Base-by-base conservation (phyloP, 2,888 invertebrate species). In the Perizoma affinitatum region DNA sequence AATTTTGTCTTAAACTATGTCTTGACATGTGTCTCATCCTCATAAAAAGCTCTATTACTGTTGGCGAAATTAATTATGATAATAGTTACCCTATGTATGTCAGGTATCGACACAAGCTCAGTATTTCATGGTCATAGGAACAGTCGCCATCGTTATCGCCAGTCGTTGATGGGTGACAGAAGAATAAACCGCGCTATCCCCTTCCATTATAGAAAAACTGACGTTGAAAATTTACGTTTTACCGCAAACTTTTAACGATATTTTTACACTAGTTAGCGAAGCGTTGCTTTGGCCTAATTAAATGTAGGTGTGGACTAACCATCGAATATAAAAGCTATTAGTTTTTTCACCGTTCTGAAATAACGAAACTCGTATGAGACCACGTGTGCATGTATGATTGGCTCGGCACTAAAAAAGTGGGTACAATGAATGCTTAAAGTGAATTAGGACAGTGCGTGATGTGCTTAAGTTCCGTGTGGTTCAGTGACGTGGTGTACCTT, bases 131-230 rank as follows among this genome's bases (percentile, higher is more conserved):
- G 80, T 76, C 78, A 78, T 67, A 66, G 66, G 58, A 60, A 65
- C 61, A 61, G 65, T 69, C 69, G 73, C 79, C 76, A 76, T 73
- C 70, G 69, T 69, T 65, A 74, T 70, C 65, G 78, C 75, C 83
- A 87, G 87, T 88, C 79, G 73, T 67, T 71, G 73, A 60, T 68
- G 68, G 69, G 67, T 71, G 66, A 65, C 73, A 72, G 72, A 54
- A 65, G 64, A 64, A 71, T 68, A 70, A 65, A 66, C 61, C 62
- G 66, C 65, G 53, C 56, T 58, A 52, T 63, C 63, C 43, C 8
- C 34, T 55, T 50, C 44, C 65, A 57, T 52, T 44, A 54, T 58
- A 54, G 42, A 65, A 54, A 67, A 65, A 61, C 47, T 50, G 6
- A 59, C 57, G 58, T 49, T 53, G 54, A 55, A 66, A 69, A 61